These are phyloP conservation scores for Marmota flaviventris DNA, from an alignment of 2,113 vertebrate genomes.

Conservation along the genomic window DNA sequence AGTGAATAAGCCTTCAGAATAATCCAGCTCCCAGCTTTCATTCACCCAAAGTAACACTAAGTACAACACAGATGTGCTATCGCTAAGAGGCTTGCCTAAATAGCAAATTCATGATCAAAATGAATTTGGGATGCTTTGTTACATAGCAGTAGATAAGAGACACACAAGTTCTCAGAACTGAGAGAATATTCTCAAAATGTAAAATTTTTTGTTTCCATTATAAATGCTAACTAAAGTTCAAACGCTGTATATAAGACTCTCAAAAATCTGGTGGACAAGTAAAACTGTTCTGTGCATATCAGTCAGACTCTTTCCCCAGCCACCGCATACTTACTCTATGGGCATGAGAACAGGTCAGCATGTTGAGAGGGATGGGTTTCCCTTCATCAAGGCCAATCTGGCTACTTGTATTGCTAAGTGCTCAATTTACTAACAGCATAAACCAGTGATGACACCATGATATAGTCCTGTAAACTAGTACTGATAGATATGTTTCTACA, in stretches of 20 bases:
- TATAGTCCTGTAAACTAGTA: background rate
- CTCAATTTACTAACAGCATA: background rate
- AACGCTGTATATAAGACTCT: background rate
- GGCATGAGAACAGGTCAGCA: background rate
- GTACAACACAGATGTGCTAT: background rate
- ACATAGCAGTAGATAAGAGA: background rate
- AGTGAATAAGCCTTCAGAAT: background rate
- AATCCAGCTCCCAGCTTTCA: background rate
- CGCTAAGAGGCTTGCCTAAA: background rate
- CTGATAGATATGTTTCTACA: background rate
- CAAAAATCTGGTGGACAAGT: background rate
- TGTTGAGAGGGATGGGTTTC: background rate
- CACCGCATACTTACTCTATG: background rate
- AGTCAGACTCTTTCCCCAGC: background rate
- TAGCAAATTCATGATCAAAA: conserved; percentile 14
- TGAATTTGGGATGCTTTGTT: background rate
- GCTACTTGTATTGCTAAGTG: background rate
- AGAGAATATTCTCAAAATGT: background rate
- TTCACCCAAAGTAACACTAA: background rate
- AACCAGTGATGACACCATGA: background rate
- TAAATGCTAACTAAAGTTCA: background rate
- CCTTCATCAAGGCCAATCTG: background rate
- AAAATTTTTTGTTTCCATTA: conserved; percentile 28
- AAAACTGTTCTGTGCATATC: background rate
- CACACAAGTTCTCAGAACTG: background rate